Percentiles rank a stretch among this genome's conserved stretches.
phyloP scores from a whole-genome alignment of 2,113 vertebrate species.

The Heptranchias perlo region DNA sequence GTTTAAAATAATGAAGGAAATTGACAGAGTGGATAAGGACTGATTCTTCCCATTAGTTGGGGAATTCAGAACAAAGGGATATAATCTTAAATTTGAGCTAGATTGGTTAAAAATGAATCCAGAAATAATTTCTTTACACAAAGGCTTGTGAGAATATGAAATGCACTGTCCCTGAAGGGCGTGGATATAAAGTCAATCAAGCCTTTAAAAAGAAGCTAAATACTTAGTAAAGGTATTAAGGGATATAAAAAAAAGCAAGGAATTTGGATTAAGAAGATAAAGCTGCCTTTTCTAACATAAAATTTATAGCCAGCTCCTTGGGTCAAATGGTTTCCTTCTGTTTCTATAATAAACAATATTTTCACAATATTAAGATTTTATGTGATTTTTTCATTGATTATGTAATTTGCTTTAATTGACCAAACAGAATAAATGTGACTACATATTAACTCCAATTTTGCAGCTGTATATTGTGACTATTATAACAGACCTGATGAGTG shows the following conservation, averaged over 20 bases:
- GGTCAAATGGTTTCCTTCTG: neutral
- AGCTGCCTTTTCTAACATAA: neutral
- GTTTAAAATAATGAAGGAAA: neutral
- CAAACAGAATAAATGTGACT: neutral
- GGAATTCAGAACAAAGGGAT: neutral
- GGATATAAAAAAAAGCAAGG: neutral
- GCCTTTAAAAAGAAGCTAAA: neutral
- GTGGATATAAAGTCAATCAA: neutral
- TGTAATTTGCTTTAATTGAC: neutral
- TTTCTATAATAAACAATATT: neutral
- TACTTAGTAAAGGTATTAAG: neutral
- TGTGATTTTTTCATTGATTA: neutral
- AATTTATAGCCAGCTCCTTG: neutral
- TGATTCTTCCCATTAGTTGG: neutral
- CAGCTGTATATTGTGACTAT: slow-evolving; percentile 79
- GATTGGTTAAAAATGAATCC: neutral
- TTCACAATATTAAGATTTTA: neutral
- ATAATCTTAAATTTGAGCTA: neutral
- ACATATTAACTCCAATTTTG: neutral
- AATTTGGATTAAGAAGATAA: neutral
- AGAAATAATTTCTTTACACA: neutral
- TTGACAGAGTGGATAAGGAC: neutral
- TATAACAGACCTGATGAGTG: slow-evolving; percentile 65
- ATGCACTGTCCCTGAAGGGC: neutral
- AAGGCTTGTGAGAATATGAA: neutral